phyloP scores from a whole-genome alignment of 1,140 invertebrate genomes.

The Aleiodes sp. region DNA sequence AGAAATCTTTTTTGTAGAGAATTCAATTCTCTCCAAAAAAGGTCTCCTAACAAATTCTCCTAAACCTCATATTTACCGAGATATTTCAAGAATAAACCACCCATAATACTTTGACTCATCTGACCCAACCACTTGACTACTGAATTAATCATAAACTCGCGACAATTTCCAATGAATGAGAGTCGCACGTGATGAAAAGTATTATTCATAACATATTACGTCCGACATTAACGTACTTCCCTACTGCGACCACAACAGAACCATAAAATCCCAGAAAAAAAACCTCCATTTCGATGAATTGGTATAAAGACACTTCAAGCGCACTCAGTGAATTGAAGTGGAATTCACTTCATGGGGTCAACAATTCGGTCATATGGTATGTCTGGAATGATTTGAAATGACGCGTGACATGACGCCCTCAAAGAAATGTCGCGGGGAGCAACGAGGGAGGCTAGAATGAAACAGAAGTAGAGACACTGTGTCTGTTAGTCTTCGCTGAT shows the following conservation, averaged over 20 bases:
- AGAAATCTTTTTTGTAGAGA: too few species aligned
- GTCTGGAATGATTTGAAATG: background rate
- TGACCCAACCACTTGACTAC: too few species aligned
- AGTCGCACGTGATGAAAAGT: too few species aligned
- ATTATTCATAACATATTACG: too few species aligned
- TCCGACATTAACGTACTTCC: too few species aligned
- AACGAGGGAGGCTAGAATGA: background rate
- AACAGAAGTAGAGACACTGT: slow-evolving; percentile 1
- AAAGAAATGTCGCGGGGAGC: background rate
- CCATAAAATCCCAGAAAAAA: background rate
- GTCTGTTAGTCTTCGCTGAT: background rate
- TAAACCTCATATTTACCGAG: too few species aligned
- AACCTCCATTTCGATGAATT: background rate
- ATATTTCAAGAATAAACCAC: too few species aligned
- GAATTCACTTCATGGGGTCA: background rate
- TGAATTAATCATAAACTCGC: too few species aligned
- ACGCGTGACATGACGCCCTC: background rate
- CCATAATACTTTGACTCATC: too few species aligned
- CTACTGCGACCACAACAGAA: background rate
- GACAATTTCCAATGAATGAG: too few species aligned
- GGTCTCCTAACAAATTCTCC: too few species aligned
- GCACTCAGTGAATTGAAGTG: background rate
- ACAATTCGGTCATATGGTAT: background rate
- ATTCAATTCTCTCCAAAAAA: too few species aligned
- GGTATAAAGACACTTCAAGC: background rate